Percentiles rank a stretch among this genome's conserved stretches.
phyloP scores from a whole-genome alignment of 2,888 invertebrate genomes.

The Eudasyphora cyanicolor region DNA sequence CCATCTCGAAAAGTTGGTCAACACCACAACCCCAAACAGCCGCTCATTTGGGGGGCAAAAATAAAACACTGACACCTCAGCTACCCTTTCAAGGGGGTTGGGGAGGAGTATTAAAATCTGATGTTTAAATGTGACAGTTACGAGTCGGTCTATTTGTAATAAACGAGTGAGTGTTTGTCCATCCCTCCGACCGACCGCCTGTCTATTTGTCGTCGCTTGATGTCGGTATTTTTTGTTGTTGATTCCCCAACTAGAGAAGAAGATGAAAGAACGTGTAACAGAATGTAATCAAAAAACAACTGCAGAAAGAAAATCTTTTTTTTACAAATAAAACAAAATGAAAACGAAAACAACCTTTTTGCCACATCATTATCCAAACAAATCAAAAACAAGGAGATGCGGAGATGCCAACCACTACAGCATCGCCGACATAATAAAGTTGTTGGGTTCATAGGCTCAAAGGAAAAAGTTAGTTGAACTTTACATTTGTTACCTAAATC shows the following conservation, averaged over 20 bases:
- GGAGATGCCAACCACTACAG: not conserved
- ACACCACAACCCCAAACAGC: conserved; percentile 42
- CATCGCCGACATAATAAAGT: not conserved
- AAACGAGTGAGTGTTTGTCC: no score
- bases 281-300: conserved; percentile 38
- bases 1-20: conserved; percentile 52
- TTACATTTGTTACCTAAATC: no score
- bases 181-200: no score
- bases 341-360: conserved; percentile 19
- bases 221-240: not conserved
- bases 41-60: conserved; percentile 9
- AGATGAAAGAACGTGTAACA: conserved; percentile 43
- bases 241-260: not conserved
- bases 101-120: conserved; percentile 32
- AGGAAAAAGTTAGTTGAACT: not conserved
- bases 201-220: conserved; percentile 38
- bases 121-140: conserved; percentile 50
- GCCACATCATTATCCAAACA: conserved; percentile 11
- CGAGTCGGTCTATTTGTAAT: conserved; percentile 48
- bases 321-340: not conserved
- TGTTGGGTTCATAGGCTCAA: not conserved
- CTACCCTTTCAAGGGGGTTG: not conserved
- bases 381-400: not conserved
- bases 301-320: not conserved
- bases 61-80: not conserved